Conservation (phyloP, 2,888 invertebrate species). For the Cephus pulcher region DNA sequence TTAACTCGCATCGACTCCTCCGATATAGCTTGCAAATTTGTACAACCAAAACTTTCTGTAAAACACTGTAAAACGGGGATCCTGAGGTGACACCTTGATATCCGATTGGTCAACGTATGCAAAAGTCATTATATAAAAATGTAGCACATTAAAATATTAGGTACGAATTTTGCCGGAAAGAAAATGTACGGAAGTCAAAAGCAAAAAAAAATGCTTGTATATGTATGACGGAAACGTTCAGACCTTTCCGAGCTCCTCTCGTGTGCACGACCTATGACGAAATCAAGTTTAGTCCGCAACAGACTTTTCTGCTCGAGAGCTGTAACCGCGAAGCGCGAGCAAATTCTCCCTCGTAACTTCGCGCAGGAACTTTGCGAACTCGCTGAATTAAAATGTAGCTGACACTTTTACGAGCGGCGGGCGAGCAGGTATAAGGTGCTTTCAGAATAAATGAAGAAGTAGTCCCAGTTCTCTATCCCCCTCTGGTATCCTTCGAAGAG, state of each 20-base stretch:
- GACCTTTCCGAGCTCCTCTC: neutral
- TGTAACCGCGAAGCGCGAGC: neutral
- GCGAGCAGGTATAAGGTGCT: neutral
- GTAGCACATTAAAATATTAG: neutral
- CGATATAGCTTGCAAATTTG: neutral
- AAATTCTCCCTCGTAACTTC: conserved; percentile 4
- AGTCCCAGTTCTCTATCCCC: neutral
- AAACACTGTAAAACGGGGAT: neutral
- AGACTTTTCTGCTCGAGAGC: neutral
- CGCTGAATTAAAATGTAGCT: conserved; percentile 5
- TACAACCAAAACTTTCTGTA: neutral
- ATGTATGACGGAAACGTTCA: neutral
- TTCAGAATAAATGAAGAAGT: neutral
- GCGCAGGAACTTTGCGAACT: conserved; percentile 1
- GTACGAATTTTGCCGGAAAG: neutral
- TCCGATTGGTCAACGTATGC: neutral
- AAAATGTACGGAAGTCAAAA: neutral
- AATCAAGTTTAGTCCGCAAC: neutral
- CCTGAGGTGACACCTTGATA: neutral
- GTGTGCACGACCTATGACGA: neutral
- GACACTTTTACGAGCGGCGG: conserved; percentile 5
- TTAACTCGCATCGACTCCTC: neutral
- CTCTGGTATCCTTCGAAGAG: neutral
- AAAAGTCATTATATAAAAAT: neutral
- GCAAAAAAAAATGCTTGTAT: neutral